Evolutionary conservation across 2,888 invertebrate genomes (phyloP), one percentile per base, ranked within the genome.

Genomic region (Acanthosepion esculentum): DNA sequence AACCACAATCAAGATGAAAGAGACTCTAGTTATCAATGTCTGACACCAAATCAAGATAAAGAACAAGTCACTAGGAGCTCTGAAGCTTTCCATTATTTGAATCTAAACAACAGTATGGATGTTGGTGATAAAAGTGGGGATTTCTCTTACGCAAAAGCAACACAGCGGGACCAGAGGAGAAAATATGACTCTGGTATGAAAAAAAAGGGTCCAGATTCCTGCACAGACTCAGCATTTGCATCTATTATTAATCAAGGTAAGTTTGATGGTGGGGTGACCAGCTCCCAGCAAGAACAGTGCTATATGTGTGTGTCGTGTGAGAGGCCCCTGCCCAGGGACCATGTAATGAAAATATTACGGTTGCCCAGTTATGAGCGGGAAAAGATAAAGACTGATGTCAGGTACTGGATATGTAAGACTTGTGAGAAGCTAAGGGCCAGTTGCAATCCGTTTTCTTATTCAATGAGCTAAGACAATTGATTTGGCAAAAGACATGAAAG

Each of bases 301-400:
- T 93, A 50, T 93, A 93, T 93, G 93, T 93, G 93, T 93, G 53
- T 93, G 48, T 93, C 93, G 93, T 93, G 93, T 93, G 93, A 93
- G 33, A 93, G 93, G 48, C 93, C 93, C 48, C 53, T 93, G 93
- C 93, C 93, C 48, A 93, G 93, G 53, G 93, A 93, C 48, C 93
- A 93, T 53, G 50, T 93, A 53, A 93, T 48, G 48, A 48, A 53
- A 93, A 53, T 93, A 18, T 93, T 53, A 33, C 93, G 50, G 53
- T 33, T 93, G 23, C 93, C 93, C 53, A 53, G 93, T 93, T 53
- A 50, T 53, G 93, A 93, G 26, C 93, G 50, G n/a, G 48, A 50
- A 18, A 93, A 93, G 48, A 48, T 93, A 18, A 53, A 48, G 20
- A 53, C 48, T 23, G 48, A 93, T n/a, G 50, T 53, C 50, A 93